Evolutionary conservation across 2,888 invertebrate genomes (phyloP).

Genomic region (Limnephilus auricula): DNA sequence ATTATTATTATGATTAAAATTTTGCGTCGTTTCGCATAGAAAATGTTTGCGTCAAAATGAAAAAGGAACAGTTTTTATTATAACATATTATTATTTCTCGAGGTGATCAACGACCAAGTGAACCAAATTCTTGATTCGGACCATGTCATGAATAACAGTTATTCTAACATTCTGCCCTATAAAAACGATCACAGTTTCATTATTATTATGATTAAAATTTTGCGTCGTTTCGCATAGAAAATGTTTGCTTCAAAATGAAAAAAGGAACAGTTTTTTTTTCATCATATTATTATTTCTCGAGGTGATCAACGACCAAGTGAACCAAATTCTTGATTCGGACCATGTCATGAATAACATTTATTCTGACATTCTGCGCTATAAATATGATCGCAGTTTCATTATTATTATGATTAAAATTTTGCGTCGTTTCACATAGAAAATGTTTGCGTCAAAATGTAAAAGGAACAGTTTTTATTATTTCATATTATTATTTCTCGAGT

Average conservation of each 20-base stretch:
- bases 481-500: background rate
- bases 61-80: background rate
- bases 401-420: background rate
- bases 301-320: too few relatives aligned
- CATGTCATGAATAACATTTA: too few relatives aligned
- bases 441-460: background rate
- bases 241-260: background rate
- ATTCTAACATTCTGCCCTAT: too few relatives aligned
- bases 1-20: constrained; percentile 2
- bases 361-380: too few relatives aligned
- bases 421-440: background rate
- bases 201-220: background rate
- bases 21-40: background rate
- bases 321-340: too few relatives aligned
- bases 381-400: background rate
- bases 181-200: background rate
- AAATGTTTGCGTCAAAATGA: background rate
- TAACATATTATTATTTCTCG: background rate
- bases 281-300: too few relatives aligned
- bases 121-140: too few relatives aligned
- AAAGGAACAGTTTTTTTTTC: too few relatives aligned
- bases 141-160: too few relatives aligned
- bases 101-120: too few relatives aligned
- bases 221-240: background rate
- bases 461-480: background rate